Evolutionary conservation across 2,797 vertebrate species (phyloP).

Genomic region (Brotula barbata): DNA sequence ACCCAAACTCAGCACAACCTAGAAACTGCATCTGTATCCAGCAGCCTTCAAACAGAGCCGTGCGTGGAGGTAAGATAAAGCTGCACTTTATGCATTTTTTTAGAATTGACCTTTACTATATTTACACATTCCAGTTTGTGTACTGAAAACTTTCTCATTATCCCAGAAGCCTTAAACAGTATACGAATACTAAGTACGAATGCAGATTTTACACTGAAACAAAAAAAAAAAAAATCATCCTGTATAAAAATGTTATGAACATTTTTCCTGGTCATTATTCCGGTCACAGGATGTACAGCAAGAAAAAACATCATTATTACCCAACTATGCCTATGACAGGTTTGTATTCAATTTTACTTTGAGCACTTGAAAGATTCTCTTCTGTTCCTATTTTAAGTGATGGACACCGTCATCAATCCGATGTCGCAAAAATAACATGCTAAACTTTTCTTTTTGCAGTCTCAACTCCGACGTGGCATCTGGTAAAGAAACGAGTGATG

Average conservation of each 20-base stretch:
- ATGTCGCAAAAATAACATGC: neutral
- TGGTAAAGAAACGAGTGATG: slow-evolving; percentile 93
- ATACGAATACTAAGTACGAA: neutral
- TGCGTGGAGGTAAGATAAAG: slow-evolving; percentile 66
- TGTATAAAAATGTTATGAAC: slow-evolving; percentile 13
- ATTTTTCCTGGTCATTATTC: slow-evolving; percentile 25
- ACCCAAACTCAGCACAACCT: slow-evolving; percentile 65
- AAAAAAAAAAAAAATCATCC: neutral
- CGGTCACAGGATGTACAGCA: slow-evolving; percentile 68
- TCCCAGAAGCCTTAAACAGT: neutral
- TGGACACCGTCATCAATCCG: neutral
- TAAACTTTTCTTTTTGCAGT: slow-evolving; percentile 51
- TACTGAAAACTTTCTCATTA: neutral
- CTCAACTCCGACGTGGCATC: slow-evolving; percentile 88
- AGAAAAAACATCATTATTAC: slow-evolving; percentile 70
- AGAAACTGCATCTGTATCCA: slow-evolving; percentile 55
- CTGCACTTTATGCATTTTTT: slow-evolving; percentile 7
- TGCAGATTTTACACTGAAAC: neutral
- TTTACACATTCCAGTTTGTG: neutral
- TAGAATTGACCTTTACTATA: neutral
- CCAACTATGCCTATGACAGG: slow-evolving; percentile 78
- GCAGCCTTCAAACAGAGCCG: slow-evolving; percentile 63
- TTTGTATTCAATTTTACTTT: slow-evolving; percentile 39
- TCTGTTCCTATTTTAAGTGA: slow-evolving; percentile 1
- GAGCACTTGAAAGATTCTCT: slow-evolving; percentile 12